Conservation (phyloP, 2,797 vertebrate species). For the Amphiprion clarkii region DNA sequence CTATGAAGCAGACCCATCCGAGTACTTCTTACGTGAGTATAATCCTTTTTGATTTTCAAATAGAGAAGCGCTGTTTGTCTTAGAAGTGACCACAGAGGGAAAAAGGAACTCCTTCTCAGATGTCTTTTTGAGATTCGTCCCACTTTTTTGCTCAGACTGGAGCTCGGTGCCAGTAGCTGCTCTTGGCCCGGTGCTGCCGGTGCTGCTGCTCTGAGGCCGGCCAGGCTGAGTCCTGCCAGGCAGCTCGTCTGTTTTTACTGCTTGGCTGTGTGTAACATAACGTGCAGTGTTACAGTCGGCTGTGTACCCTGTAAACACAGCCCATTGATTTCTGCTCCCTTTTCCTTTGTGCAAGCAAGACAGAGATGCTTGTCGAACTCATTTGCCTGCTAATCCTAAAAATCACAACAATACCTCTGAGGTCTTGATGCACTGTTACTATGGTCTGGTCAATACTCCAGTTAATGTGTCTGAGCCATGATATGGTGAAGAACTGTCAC, state of each 20-base stretch:
- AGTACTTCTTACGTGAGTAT: slow-evolving; percentile 99
- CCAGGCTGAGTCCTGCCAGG: slow-evolving; percentile 63
- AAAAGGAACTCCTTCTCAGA: background rate
- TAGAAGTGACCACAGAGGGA: background rate
- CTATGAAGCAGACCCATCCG: slow-evolving; percentile 97
- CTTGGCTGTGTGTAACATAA: slow-evolving; percentile 72
- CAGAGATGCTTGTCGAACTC: slow-evolving; percentile 65
- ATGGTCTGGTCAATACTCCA: slow-evolving; percentile 15
- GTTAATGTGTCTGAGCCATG: background rate
- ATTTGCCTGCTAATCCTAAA: slow-evolving; percentile 72
- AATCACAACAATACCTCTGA: slow-evolving; percentile 64
- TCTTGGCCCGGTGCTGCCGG: slow-evolving; percentile 50
- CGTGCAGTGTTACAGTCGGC: slow-evolving; percentile 74
- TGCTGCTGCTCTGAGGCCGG: slow-evolving; percentile 52
- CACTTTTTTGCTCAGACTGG: slow-evolving; percentile 46
- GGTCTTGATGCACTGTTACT: slow-evolving; percentile 45
- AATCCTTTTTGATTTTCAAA: background rate
- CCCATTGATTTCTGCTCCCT: slow-evolving; percentile 82
- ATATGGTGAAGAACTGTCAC: background rate
- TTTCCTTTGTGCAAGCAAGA: slow-evolving; percentile 76
- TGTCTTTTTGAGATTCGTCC: slow-evolving; percentile 32
- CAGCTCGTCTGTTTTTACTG: slow-evolving; percentile 74
- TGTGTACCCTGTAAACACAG: slow-evolving; percentile 81
- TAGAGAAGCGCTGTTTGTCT: background rate
- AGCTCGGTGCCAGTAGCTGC: slow-evolving; percentile 46